Evolutionary conservation across 1,140 invertebrate species (phyloP).

Genomic region (Caenorhabditis brenneri): DNA sequence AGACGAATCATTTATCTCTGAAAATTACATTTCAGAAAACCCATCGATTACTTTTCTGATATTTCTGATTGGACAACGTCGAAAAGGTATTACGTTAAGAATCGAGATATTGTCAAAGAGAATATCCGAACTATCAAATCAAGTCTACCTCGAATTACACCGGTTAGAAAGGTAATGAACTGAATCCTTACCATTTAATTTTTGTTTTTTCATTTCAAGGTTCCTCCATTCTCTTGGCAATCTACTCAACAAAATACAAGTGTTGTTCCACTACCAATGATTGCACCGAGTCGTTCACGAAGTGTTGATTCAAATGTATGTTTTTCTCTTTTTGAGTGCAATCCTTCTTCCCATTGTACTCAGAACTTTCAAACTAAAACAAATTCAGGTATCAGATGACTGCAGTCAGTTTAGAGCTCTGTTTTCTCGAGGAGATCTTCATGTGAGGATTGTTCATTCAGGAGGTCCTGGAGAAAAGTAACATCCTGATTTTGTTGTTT

Average conservation of each 20-base stretch:
- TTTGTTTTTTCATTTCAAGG: not conserved
- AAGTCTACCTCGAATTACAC: not conserved
- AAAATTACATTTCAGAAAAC: not conserved
- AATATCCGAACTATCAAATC: constrained; percentile 15
- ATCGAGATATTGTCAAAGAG: constrained; percentile 5
- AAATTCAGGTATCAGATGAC: constrained; percentile 25
- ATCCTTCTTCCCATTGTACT: too few species aligned
- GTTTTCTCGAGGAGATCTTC: constrained; percentile 37
- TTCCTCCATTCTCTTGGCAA: constrained; percentile 37
- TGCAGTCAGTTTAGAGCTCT: not conserved
- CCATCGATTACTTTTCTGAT: constrained; percentile 5
- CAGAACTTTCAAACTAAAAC: too few species aligned
- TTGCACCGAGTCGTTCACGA: not conserved
- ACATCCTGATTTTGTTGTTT: not conserved
- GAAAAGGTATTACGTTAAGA: constrained; percentile 9
- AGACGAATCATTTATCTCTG: not conserved
- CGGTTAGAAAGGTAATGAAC: not conserved
- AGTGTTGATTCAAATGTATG: constrained; percentile 7
- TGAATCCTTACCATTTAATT: not conserved
- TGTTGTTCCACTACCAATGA: constrained; percentile 38
- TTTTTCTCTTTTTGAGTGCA: not conserved
- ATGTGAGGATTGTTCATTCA: constrained; percentile 23
- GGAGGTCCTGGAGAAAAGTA: constrained; percentile 37
- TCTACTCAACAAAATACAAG: constrained; percentile 16
- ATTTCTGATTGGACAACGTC: constrained; percentile 27